Evolutionary conservation across 2,797 vertebrate genomes (phyloP), one percentile per base, ranked within the genome.

Genomic region (Rhinophrynus dorsalis): DNA sequence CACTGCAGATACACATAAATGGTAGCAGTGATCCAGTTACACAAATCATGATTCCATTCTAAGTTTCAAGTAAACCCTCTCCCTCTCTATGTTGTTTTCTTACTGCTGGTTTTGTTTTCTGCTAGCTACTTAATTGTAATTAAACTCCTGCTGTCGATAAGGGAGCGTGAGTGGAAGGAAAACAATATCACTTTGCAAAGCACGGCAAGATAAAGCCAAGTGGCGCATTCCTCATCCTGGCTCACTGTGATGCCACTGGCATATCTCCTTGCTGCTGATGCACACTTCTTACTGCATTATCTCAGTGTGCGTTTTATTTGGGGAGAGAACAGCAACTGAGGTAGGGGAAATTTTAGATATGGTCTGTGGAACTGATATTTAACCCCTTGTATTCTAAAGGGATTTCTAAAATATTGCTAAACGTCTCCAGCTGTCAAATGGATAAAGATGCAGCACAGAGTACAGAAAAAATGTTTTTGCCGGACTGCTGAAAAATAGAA

Each of bases 121-220:
- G 67, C 78, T 82, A 90, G 90, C 87, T 86, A 81, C 86, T 90
- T 92, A 90, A 91, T 88, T 93, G 87, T 90, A 93, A 95, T 95
- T 93, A 93, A 93, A 93, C 87, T 84, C 85, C 79, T 85, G 82
- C 81, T 77, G 82, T 89, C 83, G 67, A 84, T 55, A 35, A 84
- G 88, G 88, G 89, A 74, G 54, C 67, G 57, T 57, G 64, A 32
- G 1, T 17, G 33, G 29, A 64, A 69, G 76, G 7, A 0, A 60
- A 0, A 72, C 68, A 72, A 58, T 64, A 58, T 72, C 61, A 33
- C 52, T 65, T 65, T 72, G 54, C 54, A 64, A 50, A 59, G 52
- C 68, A n/a, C 61, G 44, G 44, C 0, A 35, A 74, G 74, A 0
- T 0, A 18, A 69, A 79, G 68, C 15, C 5, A 12, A 60, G 38